Evolutionary conservation across 1,140 invertebrate species (phyloP), one percentile per base, ranked within the genome.

Genomic region (Cydia pomonella): DNA sequence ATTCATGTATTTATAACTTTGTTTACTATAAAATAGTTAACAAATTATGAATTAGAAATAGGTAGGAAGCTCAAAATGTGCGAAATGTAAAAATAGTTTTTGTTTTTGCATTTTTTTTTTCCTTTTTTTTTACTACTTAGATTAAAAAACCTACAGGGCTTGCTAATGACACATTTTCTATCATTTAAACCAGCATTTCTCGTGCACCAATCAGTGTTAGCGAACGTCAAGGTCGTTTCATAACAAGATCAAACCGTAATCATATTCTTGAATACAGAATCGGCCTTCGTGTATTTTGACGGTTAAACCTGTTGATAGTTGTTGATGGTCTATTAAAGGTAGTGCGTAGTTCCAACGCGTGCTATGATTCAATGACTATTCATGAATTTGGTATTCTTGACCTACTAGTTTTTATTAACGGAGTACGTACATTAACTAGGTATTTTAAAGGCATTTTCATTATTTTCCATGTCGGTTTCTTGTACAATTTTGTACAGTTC

Each of bases 341-440:
- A 18, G 21, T 23, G 53, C 21, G 53, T 59, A 59, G 53, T 23
- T 59, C 21, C 6, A 50, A 59, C 53, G 53, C 53, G 21, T 59
- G 53, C 53, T 23, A 59, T n/a, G 21, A 59, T 18, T 23, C 6
- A 59, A 23, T 59, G 18, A 59, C 21, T 59, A 59, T 59, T 59
- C 53, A 59, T 59, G 53, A 3, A 59, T 59, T 59, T 23, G 21
- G 21, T 59, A 59, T 12, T 23, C 53, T 59, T 59, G 53, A 59
- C 53, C 53, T 59, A 59, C 18, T 59, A 59, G 21, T 59, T 23
- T 59, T 59, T 23, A 59, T 59, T 59, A 59, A 23, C 47, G 18
- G 6, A 59, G 6, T 21, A 23, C 18, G 6, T 23, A 23, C 53
- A 21, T 10, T 59, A 50, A 0, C 16, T 16, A 47, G 9, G 12